phyloP scores from a whole-genome alignment of 2,113 vertebrate species.

The Marmota flaviventris region DNA sequence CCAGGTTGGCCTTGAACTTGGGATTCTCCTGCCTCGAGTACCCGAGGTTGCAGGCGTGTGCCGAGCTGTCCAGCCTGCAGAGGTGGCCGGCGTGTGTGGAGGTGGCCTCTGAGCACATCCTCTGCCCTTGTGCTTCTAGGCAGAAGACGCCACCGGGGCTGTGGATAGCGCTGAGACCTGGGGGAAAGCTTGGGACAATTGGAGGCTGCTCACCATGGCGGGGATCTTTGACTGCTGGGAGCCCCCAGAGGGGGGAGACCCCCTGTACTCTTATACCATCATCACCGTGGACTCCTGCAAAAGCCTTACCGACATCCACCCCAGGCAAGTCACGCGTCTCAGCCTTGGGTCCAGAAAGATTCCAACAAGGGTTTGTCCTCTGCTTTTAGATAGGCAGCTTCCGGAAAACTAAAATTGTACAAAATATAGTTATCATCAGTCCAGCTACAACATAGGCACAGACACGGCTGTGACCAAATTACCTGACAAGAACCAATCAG shows the following conservation, averaged over 20 bases:
- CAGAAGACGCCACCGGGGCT: too few relatives aligned
- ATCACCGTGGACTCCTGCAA: conserved; percentile 95
- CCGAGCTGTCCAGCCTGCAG: not conserved
- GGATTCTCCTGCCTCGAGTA: not conserved
- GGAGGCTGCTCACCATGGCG: conserved; percentile 95
- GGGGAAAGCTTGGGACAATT: conserved; percentile 89
- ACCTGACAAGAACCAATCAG: too few relatives aligned
- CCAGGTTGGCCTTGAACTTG: not conserved
- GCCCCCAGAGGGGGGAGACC: conserved; percentile 91
- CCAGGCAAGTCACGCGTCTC: conserved; percentile 87
- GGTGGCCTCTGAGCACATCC: not conserved
- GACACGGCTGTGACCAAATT: not conserved
- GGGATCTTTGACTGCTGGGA: conserved; percentile 98
- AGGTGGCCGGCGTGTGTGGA: too few relatives aligned
- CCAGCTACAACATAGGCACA: not conserved
- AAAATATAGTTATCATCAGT: not conserved
- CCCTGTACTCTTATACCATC: conserved; percentile 94
- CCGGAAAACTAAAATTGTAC: not conserved
- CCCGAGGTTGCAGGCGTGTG: too few relatives aligned
- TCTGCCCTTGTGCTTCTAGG: conserved; percentile 57
- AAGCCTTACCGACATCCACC: conserved; percentile 92
- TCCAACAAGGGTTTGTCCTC: not conserved
- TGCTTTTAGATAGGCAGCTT: not conserved
- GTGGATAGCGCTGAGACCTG: conserved; percentile 62
- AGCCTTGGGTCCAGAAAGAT: not conserved